These are phyloP conservation scores for Tenodera sinensis DNA, from an alignment of 2,888 invertebrate species.

Conservation along the genomic window DNA sequence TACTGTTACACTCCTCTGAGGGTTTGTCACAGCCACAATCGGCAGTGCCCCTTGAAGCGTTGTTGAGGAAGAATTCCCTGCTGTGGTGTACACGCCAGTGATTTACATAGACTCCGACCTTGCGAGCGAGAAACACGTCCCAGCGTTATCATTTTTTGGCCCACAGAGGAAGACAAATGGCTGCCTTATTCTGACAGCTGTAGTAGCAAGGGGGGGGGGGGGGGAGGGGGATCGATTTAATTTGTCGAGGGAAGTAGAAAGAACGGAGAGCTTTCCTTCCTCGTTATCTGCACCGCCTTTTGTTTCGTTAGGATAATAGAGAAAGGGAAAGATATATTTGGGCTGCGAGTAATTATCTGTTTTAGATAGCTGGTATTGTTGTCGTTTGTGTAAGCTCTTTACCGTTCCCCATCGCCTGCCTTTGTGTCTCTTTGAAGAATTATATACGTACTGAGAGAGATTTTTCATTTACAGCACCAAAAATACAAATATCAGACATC, in stretches of 20 bases:
- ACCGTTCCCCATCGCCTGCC: background rate
- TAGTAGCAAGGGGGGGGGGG: background rate
- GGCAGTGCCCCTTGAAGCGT: too few species aligned
- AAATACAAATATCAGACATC: too few species aligned
- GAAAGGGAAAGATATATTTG: background rate
- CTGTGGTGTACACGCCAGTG: background rate
- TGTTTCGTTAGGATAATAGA: background rate
- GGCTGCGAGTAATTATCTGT: background rate
- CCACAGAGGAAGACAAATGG: background rate
- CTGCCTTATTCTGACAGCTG: background rate
- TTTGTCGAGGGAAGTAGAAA: background rate
- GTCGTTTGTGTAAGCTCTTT: background rate
- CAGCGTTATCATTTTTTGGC: background rate
- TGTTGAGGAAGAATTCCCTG: too few species aligned
- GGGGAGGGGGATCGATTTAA: background rate
- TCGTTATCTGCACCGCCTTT: background rate
- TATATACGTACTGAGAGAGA: background rate
- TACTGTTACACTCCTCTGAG: too few species aligned
- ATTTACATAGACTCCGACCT: background rate
- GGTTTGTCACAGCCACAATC: too few species aligned
- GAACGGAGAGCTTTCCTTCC: background rate
- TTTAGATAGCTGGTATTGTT: background rate
- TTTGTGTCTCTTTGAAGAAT: background rate
- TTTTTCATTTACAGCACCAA: background rate
- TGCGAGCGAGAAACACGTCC: background rate